Evolutionary conservation across 1,140 invertebrate genomes (phyloP), one percentile per base, ranked within the genome.

Genomic region (Mesaphorura yosii): DNA sequence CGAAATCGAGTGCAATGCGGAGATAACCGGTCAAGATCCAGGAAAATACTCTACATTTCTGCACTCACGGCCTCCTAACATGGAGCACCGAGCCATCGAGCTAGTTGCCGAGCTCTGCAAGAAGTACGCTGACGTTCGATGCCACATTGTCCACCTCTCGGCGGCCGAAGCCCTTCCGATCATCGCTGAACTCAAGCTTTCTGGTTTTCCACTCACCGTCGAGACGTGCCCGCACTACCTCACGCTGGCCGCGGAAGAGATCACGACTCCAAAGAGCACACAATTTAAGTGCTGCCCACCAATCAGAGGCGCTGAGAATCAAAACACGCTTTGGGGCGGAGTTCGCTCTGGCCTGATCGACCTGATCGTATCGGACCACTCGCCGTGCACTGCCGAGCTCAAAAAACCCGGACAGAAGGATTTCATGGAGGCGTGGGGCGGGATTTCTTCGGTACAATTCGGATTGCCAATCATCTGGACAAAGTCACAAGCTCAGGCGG

Each of bases 191-290:
- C 69, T 73, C 12, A 74, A 74, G 53, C 48, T 63, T 25, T 59
- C 63, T 4, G 72, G 73, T 4, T 69, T 66, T 3, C 67, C 64
- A 53, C 66, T 84, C 17, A 81, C 79, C 0, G 76, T 76, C 0
- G 82, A 84, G 66, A 84, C 82, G 0, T 84, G 82, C 65, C 78
- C 80, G 51, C 82, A 84, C 65, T 84, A 84, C 65, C 67, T 85
- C n/a, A 72, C 73, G 1, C 64, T 84, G 10, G 68, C 69, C 28
- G 73, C 80, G 15, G 79, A 82, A 60, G 66, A 78, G 29, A 72
- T 85, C 22, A 77, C 77, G 12, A 66, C 73, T 29, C 73, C 72
- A 2, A 75, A 72, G 3, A 34, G 31, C n/a, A 82, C 80, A 1
- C 72, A 82, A 63, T 83, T 73, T 56, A 85, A 84, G 66, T 83